phyloP scores from a whole-genome alignment of 2,888 invertebrate species.

The Drosophila monieri region DNA sequence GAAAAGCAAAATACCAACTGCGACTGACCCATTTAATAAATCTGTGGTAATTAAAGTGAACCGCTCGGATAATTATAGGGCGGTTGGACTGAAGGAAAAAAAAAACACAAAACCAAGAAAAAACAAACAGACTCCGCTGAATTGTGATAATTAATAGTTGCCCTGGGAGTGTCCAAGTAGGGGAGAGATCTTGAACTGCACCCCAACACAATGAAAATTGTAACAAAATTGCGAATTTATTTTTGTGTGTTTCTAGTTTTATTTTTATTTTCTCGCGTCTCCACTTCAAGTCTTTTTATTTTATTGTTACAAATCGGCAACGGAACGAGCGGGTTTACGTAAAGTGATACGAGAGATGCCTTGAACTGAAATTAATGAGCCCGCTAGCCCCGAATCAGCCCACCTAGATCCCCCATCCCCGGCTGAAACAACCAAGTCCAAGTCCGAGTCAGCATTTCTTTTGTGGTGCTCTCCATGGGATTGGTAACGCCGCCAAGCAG shows the following conservation, averaged over 20 bases:
- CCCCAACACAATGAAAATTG: slow-evolving; percentile 67
- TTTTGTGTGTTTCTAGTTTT: slow-evolving; percentile 28
- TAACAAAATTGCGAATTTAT: slow-evolving; percentile 72
- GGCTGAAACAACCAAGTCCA: slow-evolving; percentile 18
- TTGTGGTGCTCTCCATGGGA: slow-evolving; percentile 54
- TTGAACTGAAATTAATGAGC: slow-evolving; percentile 78
- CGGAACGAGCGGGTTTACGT: slow-evolving; percentile 57
- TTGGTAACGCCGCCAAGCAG: slow-evolving; percentile 63
- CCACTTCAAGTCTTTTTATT: slow-evolving; percentile 16
- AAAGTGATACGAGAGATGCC: slow-evolving; percentile 42
- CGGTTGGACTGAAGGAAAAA: slow-evolving; percentile 26
- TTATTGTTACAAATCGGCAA: slow-evolving; percentile 68
- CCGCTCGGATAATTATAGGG: slow-evolving; percentile 65
- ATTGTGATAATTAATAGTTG: slow-evolving; percentile 68
- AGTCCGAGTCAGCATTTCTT: slow-evolving; percentile 66
- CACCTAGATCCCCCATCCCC: slow-evolving; percentile 18
- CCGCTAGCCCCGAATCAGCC: slow-evolving; percentile 40
- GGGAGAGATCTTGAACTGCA: slow-evolving; percentile 44
- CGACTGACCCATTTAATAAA: slow-evolving; percentile 65
- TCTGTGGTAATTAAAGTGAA: slow-evolving; percentile 59
- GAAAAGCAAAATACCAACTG: slow-evolving; percentile 21
- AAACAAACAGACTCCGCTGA: slow-evolving; percentile 51
- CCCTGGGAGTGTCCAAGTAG: slow-evolving; percentile 54
- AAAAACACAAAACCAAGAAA: slow-evolving; percentile 15
- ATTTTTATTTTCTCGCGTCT: slow-evolving; percentile 22